Conservation (phyloP, 2,113 vertebrate genomes). For the Illadopsis cleaveri region DNA sequence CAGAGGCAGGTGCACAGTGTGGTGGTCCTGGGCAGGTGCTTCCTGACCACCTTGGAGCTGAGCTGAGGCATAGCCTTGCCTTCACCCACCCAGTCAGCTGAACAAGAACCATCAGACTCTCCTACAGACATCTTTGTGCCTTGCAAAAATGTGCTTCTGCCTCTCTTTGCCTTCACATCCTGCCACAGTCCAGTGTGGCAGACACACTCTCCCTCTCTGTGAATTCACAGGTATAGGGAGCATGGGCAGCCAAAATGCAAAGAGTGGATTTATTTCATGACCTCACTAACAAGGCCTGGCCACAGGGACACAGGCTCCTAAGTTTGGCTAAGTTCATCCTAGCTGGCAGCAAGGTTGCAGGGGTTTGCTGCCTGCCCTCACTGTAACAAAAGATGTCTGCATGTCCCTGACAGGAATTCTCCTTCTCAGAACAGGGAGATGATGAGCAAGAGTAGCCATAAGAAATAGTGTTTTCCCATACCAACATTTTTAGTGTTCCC, state of each 20-base stretch:
- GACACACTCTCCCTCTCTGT: background rate
- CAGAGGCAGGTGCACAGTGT: background rate
- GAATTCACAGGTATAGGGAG: background rate
- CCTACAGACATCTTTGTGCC: background rate
- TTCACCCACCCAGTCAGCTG: background rate
- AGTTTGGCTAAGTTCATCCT: background rate
- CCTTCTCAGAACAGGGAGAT: background rate
- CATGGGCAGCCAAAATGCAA: background rate
- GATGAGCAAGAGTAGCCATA: background rate
- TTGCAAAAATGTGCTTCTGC: background rate
- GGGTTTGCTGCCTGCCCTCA: background rate
- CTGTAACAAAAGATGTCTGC: accelerated
- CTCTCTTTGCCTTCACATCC: background rate
- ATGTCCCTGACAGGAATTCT: background rate
- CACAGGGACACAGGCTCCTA: background rate
- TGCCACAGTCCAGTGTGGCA: background rate
- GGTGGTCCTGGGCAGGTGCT: background rate
- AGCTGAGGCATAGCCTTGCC: background rate
- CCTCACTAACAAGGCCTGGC: background rate
- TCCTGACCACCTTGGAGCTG: background rate
- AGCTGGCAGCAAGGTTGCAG: background rate
- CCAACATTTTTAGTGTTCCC: background rate
- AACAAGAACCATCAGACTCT: background rate
- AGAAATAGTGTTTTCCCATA: background rate
- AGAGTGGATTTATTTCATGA: background rate